These are phyloP conservation scores for Myiozetetes cayanensis DNA, from an alignment of 2,113 vertebrate species.

Conservation along the genomic window DNA sequence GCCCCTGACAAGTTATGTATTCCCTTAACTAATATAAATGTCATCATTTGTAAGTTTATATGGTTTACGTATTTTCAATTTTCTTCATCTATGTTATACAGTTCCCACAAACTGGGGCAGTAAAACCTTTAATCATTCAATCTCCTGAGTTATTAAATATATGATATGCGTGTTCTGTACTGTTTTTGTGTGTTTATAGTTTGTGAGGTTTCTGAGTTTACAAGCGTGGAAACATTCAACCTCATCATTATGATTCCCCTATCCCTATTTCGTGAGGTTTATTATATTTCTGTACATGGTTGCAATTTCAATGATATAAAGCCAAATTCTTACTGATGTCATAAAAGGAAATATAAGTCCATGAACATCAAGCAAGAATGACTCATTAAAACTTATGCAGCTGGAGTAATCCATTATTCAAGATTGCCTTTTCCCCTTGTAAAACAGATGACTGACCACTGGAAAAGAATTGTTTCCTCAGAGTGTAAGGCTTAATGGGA, in stretches of 20 bases:
- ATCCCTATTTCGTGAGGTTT: neutral
- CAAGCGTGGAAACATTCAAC: neutral
- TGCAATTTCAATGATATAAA: neutral
- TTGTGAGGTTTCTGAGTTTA: neutral
- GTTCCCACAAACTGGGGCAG: fast-evolving
- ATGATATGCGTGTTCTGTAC: neutral
- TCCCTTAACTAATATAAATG: neutral
- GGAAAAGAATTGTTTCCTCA: neutral
- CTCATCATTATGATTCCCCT: neutral
- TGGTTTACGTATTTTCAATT: neutral
- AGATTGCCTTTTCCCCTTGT: neutral
- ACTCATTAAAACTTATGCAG: neutral
- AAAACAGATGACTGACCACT: neutral
- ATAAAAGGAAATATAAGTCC: neutral
- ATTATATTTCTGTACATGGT: neutral
- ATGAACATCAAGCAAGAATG: neutral
- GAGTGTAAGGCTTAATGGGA: neutral
- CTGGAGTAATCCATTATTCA: neutral
- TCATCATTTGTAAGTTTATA: neutral
- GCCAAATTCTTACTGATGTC: neutral
- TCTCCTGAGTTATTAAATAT: neutral
- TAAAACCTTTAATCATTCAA: neutral
- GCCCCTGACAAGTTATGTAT: neutral
- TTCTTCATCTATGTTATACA: neutral
- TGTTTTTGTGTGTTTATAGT: neutral